Evolutionary conservation across 2,113 vertebrate genomes (phyloP).

Genomic region (Parotia lawesii): DNA sequence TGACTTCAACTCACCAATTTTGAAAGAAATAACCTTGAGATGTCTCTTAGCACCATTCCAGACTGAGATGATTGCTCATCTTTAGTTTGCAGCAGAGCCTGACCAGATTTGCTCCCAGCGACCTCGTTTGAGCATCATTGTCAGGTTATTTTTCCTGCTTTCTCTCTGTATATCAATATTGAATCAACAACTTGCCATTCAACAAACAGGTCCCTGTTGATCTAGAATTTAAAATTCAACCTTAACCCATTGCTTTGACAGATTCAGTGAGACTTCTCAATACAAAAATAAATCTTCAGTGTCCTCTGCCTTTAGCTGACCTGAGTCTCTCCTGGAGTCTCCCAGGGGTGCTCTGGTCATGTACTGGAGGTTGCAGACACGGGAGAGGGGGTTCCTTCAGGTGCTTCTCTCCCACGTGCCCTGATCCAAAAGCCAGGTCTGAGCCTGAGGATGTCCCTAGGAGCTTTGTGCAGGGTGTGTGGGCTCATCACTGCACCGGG

Average conservation of each 20-base stretch:
- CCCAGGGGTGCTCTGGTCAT: not conserved
- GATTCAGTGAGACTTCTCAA: not conserved
- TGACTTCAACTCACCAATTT: not conserved
- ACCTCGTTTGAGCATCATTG: not conserved
- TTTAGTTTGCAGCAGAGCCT: conserved; percentile 18
- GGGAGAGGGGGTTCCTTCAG: not conserved
- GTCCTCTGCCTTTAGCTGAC: not conserved
- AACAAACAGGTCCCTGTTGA: not conserved
- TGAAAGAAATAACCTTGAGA: conserved; percentile 14
- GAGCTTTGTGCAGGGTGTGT: not conserved
- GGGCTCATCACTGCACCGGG: not conserved
- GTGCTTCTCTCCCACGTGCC: not conserved
- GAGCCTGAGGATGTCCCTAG: not conserved
- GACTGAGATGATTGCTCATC: not conserved
- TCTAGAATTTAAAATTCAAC: not conserved
- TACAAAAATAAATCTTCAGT: not conserved
- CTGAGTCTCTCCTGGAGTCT: not conserved
- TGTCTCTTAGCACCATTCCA: not conserved
- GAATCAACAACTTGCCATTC: not conserved
- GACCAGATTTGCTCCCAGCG: not conserved
- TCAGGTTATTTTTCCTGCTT: not conserved
- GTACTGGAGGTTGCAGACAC: accelerated
- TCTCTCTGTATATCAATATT: not conserved
- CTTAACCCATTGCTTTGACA: not conserved
- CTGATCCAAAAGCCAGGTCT: not conserved